Percentiles rank a stretch among this genome's conserved stretches.
phyloP scores from a whole-genome alignment of 2,113 vertebrate species.

The Himantopus leucocephalus region DNA sequence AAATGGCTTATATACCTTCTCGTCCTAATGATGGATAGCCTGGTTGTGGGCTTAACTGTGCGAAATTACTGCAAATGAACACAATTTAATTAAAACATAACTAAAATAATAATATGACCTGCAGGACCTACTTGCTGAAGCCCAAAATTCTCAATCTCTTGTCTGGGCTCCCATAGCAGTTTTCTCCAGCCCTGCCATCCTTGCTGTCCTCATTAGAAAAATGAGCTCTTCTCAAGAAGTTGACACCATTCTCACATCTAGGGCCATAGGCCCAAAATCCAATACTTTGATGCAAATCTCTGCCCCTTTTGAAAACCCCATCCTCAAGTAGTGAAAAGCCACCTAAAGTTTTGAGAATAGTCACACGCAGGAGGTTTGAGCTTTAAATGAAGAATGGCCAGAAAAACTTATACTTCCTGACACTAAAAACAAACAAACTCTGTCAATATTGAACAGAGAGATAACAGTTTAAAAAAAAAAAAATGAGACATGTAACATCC shows the following conservation, averaged over 20 bases:
- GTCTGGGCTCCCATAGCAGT: not conserved
- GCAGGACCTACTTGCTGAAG: not conserved
- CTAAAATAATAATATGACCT: not conserved
- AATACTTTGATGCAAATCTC: not conserved
- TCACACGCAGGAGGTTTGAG: not conserved
- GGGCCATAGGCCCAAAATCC: not conserved
- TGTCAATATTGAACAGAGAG: not conserved
- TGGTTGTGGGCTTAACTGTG: not conserved
- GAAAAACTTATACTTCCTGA: not conserved
- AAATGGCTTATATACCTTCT: not conserved
- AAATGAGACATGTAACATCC: not conserved
- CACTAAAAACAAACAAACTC: not conserved
- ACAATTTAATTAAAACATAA: not conserved
- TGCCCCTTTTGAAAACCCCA: not conserved
- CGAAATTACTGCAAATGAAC: not conserved
- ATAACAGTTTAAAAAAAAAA: not conserved
- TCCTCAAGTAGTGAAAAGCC: not conserved
- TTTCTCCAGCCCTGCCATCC: not conserved
- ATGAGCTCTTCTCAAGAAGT: not conserved
- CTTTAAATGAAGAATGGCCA: not conserved
- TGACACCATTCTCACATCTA: not conserved
- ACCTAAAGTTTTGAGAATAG: not conserved
- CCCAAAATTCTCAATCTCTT: not conserved
- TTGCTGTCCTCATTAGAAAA: not conserved
- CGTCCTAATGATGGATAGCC: not conserved